These are phyloP conservation scores for Leptopilina boulardi DNA, from an alignment of 1,140 invertebrate genomes.

Conservation along the genomic window DNA sequence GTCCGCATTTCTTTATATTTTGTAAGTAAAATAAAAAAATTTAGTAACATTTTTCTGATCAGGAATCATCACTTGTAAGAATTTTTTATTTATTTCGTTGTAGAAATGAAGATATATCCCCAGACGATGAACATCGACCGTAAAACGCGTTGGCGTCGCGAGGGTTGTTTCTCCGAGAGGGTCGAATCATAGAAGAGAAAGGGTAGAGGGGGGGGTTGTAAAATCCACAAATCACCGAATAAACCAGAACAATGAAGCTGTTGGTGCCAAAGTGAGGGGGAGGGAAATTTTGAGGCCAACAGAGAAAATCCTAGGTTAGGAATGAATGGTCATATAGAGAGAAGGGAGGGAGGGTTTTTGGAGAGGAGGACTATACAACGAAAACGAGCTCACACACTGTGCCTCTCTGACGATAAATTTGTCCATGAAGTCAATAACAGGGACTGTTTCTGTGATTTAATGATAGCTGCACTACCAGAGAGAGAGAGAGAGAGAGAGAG, in stretches of 20 bases:
- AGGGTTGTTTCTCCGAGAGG: background rate
- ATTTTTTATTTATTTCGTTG: background rate
- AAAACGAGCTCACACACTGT: conserved; percentile 66
- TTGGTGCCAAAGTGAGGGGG: conserved; percentile 52
- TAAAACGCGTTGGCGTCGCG: conserved; percentile 36
- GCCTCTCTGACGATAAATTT: conserved; percentile 76
- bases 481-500: no score
- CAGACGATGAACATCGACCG: conserved; percentile 26
- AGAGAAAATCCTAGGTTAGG: conserved; percentile 48
- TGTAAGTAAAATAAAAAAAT: no score
- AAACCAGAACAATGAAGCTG: conserved; percentile 75
- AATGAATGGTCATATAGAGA: conserved; percentile 54
- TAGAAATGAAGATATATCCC: conserved; percentile 42
- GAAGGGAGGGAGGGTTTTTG: conserved; percentile 47
- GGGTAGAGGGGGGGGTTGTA: conserved; percentile 54
- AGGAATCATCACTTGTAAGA: no score
- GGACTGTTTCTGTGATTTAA: conserved; percentile 76
- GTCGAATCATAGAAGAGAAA: conserved; percentile 35
- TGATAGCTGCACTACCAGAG: conserved; percentile 64
- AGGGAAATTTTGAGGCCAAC: conserved; percentile 36
- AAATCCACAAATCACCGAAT: conserved; percentile 76
- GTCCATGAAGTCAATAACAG: conserved; percentile 76
- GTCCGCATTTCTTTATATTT: no score
- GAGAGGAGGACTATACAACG: conserved; percentile 61
- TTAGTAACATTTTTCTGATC: no score